Conservation (phyloP, 2,888 invertebrate genomes). For the Amaurobius ferox region DNA sequence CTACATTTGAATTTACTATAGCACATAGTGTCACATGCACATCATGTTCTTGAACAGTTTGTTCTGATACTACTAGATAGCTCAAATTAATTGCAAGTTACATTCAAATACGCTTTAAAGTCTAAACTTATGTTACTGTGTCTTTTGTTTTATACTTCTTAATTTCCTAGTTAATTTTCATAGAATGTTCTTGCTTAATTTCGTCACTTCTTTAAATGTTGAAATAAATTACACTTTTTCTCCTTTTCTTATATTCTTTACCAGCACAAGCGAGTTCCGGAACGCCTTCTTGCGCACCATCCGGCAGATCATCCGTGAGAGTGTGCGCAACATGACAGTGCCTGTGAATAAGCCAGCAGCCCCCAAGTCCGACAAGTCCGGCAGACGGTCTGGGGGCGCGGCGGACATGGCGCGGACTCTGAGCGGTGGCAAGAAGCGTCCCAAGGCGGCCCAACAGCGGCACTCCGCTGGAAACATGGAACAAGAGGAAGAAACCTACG, state of each 20-base stretch:
- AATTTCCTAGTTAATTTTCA: no score
- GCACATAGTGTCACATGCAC: no score
- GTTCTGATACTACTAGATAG: no score
- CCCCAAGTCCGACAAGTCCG: conserved; percentile 33
- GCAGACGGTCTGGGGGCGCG: neutral
- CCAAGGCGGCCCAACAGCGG: conserved; percentile 86
- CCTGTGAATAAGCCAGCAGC: conserved; percentile 66
- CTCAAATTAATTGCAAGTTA: no score
- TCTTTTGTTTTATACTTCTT: no score
- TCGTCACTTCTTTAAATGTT: no score
- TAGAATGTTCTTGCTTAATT: no score
- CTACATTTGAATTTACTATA: no score
- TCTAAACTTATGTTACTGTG: no score
- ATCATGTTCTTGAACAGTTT: no score
- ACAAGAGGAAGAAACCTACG: conserved; percentile 80
- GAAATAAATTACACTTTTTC: neutral
- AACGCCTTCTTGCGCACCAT: conserved; percentile 98
- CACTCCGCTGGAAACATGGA: conserved; percentile 91
- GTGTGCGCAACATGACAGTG: conserved; percentile 94
- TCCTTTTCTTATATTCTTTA: conserved; percentile 72
- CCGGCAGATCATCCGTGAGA: conserved; percentile 96
- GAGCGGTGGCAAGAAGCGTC: conserved; percentile 88
- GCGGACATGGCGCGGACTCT: conserved; percentile 81
- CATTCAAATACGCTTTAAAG: no score
- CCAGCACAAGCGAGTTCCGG: conserved; percentile 94